These are phyloP conservation scores for Adelphocoris suturalis DNA, from an alignment of 2,888 invertebrate species.

Conservation along the genomic window DNA sequence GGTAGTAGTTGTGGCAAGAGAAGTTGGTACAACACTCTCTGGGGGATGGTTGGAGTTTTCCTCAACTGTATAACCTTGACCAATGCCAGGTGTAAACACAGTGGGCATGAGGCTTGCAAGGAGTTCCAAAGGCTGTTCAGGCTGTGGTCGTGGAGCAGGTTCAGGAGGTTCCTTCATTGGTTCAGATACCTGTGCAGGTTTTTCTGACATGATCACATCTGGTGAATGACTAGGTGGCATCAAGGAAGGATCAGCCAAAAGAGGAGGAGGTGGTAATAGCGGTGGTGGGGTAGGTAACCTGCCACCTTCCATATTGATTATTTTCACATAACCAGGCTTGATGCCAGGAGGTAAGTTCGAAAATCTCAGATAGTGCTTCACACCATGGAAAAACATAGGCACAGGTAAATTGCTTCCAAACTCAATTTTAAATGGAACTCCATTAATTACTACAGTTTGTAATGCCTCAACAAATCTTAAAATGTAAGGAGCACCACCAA, in stretches of 20 bases:
- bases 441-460: slow-evolving; percentile 88
- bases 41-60: slow-evolving; percentile 76
- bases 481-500: slow-evolving; percentile 86
- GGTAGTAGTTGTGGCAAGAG: neutral
- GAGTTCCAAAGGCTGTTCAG: slow-evolving; percentile 80
- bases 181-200: neutral
- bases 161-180: neutral
- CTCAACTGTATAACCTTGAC: slow-evolving; percentile 77
- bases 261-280: slow-evolving; percentile 63
- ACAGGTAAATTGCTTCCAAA: slow-evolving; percentile 90
- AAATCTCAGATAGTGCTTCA: slow-evolving; percentile 89
- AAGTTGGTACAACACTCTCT: neutral
- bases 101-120: slow-evolving; percentile 84
- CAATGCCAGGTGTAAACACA: slow-evolving; percentile 81
- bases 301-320: slow-evolving; percentile 87
- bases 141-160: neutral
- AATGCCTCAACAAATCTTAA: slow-evolving; percentile 90
- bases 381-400: slow-evolving; percentile 86
- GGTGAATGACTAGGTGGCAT: slow-evolving; percentile 20
- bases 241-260: slow-evolving; percentile 17
- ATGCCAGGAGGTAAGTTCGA: slow-evolving; percentile 88
- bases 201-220: neutral
- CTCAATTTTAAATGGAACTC: slow-evolving; percentile 88
- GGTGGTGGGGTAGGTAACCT: slow-evolving; percentile 77
- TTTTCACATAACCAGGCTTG: slow-evolving; percentile 85